A percentile compares a stretch with the other conserved stretches of the same genome.
phyloP scores from a whole-genome alignment of 2,797 vertebrate genomes.

The Pseudomugil tenellus region DNA sequence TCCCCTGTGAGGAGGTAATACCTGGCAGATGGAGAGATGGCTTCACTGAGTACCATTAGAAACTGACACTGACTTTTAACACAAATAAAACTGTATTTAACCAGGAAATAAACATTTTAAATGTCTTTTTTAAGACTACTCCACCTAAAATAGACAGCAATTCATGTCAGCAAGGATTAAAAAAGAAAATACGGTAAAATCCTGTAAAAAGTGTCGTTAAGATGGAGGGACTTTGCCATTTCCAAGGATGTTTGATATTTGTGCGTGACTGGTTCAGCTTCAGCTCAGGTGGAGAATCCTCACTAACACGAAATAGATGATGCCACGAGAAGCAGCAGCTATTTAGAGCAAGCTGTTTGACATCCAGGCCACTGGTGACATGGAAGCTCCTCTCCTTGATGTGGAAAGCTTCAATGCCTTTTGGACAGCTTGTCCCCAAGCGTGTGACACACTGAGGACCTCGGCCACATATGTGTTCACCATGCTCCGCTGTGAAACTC shows the following conservation, averaged over 20 bases:
- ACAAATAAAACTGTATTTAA: no score
- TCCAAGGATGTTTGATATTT: constrained; percentile 23
- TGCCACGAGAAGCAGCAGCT: not conserved
- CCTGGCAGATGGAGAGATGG: no score
- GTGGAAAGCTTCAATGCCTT: not conserved
- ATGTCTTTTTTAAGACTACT: no score
- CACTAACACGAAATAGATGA: not conserved
- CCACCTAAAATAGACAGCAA: no score
- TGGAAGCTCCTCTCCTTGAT: constrained; percentile 12
- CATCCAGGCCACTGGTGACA: not conserved
- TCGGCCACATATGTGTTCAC: not conserved
- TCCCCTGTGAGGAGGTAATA: no score
- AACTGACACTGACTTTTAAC: no score
- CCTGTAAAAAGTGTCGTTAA: constrained; percentile 3
- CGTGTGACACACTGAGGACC: fast-evolving
- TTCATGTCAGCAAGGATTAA: no score
- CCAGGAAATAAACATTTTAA: no score
- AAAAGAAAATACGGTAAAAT: no score
- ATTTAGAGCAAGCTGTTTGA: constrained; percentile 14
- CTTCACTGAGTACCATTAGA: no score
- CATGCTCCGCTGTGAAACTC: not conserved
- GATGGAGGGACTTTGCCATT: constrained; percentile 39
- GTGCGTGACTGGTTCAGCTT: constrained; percentile 7
- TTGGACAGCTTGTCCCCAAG: constrained; percentile 18
- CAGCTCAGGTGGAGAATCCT: constrained; percentile 3